A percentile compares a stretch with the other conserved stretches of the same genome.
Evolutionary conservation across 2,113 vertebrate species (phyloP).

Genomic region (Bucco capensis): DNA sequence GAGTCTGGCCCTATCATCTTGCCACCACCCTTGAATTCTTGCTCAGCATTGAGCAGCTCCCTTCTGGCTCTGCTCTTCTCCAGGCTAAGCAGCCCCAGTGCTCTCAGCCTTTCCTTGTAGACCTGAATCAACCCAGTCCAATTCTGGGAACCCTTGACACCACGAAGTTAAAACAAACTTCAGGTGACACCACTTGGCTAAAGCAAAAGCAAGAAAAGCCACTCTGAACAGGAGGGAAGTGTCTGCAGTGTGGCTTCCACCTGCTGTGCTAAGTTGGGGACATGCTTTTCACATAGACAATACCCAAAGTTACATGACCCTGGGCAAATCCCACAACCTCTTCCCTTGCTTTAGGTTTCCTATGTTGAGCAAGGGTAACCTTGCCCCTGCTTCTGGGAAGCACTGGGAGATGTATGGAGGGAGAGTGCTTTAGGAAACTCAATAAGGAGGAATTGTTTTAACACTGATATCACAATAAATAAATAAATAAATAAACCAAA

Average conservation of each 20-base stretch:
- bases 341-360: background rate
- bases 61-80: background rate
- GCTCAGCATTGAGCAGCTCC: background rate
- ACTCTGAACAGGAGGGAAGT: background rate
- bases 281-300: background rate
- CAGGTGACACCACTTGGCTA: fast-evolving
- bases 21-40: background rate
- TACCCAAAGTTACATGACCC: background rate
- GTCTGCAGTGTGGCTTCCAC: background rate
- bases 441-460: background rate
- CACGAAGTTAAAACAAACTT: background rate
- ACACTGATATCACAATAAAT: background rate
- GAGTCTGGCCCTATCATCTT: background rate
- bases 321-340: background rate
- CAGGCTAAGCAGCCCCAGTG: background rate
- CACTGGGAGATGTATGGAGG: constrained; percentile 15
- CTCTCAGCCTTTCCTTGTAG: background rate
- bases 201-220: background rate
- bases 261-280: constrained; percentile 15
- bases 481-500: background rate
- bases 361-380: background rate
- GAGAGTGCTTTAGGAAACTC: background rate
- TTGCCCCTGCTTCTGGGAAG: background rate
- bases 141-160: background rate
- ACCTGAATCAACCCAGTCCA: background rate